Conservation (phyloP, 2,888 invertebrate species). For the Oeneis ivallda region DNA sequence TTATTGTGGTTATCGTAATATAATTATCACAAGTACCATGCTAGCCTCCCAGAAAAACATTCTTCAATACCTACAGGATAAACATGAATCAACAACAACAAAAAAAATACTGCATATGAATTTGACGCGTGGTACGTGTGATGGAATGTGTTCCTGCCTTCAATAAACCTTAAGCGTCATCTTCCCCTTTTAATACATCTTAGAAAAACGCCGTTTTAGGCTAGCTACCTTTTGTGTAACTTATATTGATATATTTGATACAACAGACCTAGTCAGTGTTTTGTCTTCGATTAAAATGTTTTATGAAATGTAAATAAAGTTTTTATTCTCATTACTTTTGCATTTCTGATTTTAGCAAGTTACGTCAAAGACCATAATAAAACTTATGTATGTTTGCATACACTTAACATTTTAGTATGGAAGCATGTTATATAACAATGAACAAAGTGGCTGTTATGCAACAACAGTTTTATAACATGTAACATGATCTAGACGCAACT, state of each 20-base stretch:
- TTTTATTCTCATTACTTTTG: slow-evolving; percentile 30
- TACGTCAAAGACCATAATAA: not conserved
- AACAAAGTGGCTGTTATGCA: not conserved
- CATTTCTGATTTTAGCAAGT: slow-evolving; percentile 6
- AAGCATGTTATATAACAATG: not conserved
- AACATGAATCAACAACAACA: too few species aligned
- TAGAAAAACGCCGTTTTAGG: not conserved
- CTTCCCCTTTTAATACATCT: not conserved
- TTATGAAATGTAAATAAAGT: slow-evolving; percentile 25
- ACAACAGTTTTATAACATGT: not conserved
- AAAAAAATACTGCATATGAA: too few species aligned
- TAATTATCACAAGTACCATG: too few species aligned
- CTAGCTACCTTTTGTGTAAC: slow-evolving; percentile 1
- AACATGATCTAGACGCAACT: not conserved
- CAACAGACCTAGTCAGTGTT: slow-evolving; percentile 38
- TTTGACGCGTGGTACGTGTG: not conserved
- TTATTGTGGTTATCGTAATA: too few species aligned
- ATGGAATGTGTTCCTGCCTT: not conserved
- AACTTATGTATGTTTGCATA: too few species aligned
- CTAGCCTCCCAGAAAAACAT: too few species aligned
- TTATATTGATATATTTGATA: not conserved
- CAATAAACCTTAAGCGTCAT: not conserved
- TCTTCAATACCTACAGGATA: too few species aligned
- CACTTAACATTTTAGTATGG: not conserved
- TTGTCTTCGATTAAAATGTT: slow-evolving; percentile 49